Evolutionary conservation across 2,113 vertebrate genomes (phyloP), one percentile per base, ranked within the genome.

Genomic region (Rhinoptilus africanus): DNA sequence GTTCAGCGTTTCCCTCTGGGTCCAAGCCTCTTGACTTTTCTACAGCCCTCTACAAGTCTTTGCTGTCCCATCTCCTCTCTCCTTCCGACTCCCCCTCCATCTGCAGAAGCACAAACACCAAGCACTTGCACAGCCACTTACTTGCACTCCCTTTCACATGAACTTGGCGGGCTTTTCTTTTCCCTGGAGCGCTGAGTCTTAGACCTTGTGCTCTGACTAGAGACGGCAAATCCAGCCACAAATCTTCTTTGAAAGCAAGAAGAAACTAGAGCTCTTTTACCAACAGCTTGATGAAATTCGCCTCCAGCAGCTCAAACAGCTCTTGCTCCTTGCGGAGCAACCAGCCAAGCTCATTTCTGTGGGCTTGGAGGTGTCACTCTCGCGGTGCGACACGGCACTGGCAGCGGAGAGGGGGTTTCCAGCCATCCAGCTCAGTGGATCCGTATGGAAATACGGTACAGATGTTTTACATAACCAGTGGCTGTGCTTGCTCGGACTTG

Each of bases 361-460:
- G 28, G 35, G 19, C 17, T 73, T 1, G 48, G 37, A 45, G 18
- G 34, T 9, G 23, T 43, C 35, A 4, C 6, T 47, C 53, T 17
- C 39, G 0, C 23, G 18, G 67, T 0, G 2, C 20, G 8, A 6
- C 12, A 9, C 5, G 1, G 48, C 5, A 1, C 39, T 0, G 2
- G 24, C 32, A 56, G 71, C 28, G 43, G n/a, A 15, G 16, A 51
- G 32, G 56, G 57, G 77, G 5, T 63, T 92, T 80, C 77, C 81
- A 75, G 34, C 23, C 48, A 9, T 1, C 41, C 57, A 35, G 37
- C 18, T 27, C 32, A 5, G 13, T 9, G 57, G 66, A 57, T 43
- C 28, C 16, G 19, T 22, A 21, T 48, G 67, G 67, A 60, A 45
- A 10, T 5, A 30, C 28, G 27, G 11, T 43, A 14, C 68, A 14